These are phyloP conservation scores for Pteronotus mesoamericanus DNA, from an alignment of 2,797 vertebrate species.

Conservation along the genomic window DNA sequence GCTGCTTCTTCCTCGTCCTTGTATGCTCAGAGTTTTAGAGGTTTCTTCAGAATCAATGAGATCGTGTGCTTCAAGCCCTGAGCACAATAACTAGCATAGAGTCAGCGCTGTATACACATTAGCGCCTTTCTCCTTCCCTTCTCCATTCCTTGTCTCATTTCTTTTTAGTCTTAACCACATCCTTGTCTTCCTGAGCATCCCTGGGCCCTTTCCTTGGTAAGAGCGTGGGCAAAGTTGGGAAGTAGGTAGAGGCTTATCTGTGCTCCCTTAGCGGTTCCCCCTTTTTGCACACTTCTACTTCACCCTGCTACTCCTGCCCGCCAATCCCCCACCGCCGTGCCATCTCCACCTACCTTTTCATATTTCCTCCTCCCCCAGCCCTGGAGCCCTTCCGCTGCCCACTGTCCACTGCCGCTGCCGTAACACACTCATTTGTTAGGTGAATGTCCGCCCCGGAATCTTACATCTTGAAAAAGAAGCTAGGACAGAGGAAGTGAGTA, in stretches of 20 bases:
- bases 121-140: neutral
- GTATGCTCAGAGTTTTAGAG: neutral
- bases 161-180: neutral
- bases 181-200: neutral
- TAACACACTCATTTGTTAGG: neutral
- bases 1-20: neutral
- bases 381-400: neutral
- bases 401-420: neutral
- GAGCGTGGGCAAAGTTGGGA: neutral
- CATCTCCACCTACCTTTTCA: neutral
- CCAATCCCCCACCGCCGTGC: fast-evolving
- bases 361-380: neutral
- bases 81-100: neutral
- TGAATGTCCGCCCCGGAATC: neutral
- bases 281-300: neutral
- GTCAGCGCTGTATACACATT: neutral
- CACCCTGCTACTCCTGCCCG: neutral
- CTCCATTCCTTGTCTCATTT: neutral
- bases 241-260: neutral
- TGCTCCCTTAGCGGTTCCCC: neutral
- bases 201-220: neutral
- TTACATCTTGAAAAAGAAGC: neutral
- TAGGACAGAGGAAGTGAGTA: neutral
- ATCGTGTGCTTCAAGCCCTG: neutral
- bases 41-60: neutral